These are phyloP conservation scores for Acridotheres tristis DNA, from an alignment of 2,797 vertebrate species.

Conservation along the genomic window DNA sequence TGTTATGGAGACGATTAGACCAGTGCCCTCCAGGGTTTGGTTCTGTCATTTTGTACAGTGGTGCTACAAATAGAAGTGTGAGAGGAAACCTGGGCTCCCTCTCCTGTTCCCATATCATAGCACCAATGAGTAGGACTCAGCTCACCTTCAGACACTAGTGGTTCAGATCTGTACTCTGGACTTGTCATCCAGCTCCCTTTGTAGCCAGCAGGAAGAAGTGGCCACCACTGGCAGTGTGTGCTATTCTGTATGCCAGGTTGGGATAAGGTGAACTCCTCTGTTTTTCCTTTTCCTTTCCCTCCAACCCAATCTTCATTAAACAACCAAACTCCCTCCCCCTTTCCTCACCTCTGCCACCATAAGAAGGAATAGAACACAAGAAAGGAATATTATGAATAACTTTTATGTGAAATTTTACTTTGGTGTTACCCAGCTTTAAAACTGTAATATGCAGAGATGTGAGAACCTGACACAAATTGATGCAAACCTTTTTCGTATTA, in stretches of 20 bases:
- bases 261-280: not conserved
- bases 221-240: not conserved
- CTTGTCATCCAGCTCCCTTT: not conserved
- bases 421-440: not conserved
- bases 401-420: not conserved
- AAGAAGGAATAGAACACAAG: not conserved
- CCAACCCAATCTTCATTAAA: not conserved
- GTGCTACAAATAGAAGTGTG: not conserved
- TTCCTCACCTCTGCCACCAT: not conserved
- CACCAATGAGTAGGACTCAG: not conserved
- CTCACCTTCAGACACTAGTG: not conserved
- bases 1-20: fast-evolving
- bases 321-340: fast-evolving
- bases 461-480: not conserved
- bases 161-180: not conserved
- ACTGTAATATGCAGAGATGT: not conserved
- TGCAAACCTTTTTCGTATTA: not conserved
- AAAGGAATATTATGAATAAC: not conserved
- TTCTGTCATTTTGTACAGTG: not conserved
- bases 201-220: not conserved
- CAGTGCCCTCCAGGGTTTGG: not conserved
- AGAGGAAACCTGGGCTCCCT: not conserved
- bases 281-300: not conserved
- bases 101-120: fast-evolving
- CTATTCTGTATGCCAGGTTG: not conserved